Percentiles rank a stretch among this genome's conserved stretches.
Conservation (phyloP, 1,140 invertebrate species). For the Ceratoteleas bidentatus region DNA sequence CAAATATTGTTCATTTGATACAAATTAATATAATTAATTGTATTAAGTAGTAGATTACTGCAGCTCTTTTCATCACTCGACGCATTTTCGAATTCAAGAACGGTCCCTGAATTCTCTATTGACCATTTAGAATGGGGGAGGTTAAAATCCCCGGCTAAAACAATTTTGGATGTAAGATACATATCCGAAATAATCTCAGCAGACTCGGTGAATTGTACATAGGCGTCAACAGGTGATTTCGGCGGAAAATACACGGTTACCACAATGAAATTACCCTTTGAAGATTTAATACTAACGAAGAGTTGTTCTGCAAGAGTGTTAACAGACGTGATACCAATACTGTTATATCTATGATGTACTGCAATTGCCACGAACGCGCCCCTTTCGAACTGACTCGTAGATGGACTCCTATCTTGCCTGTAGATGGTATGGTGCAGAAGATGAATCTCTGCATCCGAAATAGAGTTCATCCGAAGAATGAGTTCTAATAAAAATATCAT, state of each 20-base stretch:
- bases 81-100: neutral
- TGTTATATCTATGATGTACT: constrained; percentile 1
- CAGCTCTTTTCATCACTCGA: neutral
- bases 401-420: neutral
- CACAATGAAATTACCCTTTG: neutral
- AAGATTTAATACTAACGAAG: neutral
- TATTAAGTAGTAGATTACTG: neutral
- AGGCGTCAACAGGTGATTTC: neutral
- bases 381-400: neutral
- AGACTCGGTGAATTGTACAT: neutral
- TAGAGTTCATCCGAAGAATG: too few species aligned
- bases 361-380: neutral
- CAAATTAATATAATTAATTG: neutral
- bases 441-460: neutral
- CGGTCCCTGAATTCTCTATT: neutral
- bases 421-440: neutral
- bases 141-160: constrained; percentile 5
- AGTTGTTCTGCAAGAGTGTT: neutral
- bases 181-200: neutral
- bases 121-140: neutral
- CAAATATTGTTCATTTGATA: neutral
- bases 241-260: neutral
- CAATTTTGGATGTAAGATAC: neutral
- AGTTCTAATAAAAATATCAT: too few species aligned
- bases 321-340: neutral